Conservation (phyloP, 2,797 vertebrate species). For the Gallirallus australis region DNA sequence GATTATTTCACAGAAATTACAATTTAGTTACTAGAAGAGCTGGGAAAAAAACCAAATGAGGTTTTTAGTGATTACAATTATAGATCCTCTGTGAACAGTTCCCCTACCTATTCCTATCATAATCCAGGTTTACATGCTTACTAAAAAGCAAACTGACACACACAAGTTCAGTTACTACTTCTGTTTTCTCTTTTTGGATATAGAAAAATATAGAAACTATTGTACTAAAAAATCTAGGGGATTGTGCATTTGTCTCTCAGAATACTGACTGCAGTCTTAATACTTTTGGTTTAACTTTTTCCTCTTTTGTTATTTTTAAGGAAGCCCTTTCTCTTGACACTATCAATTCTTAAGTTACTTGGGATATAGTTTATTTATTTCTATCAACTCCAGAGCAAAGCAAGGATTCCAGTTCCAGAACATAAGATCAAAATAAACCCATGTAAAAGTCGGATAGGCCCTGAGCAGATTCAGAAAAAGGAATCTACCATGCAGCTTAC, state of each 20-base stretch:
- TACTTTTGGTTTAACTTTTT: neutral
- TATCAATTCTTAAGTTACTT: neutral
- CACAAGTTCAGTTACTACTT: neutral
- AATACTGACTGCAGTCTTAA: neutral
- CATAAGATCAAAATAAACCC: neutral
- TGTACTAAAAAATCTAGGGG: neutral
- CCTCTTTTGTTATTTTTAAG: neutral
- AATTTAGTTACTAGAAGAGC: neutral
- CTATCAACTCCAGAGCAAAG: neutral
- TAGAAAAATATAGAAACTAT: neutral
- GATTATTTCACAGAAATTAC: slow-evolving; percentile 19
- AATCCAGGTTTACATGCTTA: neutral
- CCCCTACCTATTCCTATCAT: neutral
- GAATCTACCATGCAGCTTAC: neutral
- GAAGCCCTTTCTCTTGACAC: neutral
- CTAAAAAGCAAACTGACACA: neutral
- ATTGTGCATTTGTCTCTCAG: neutral
- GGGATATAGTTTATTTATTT: neutral
- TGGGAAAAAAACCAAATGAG: neutral
- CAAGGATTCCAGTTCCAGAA: neutral
- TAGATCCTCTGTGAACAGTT: neutral
- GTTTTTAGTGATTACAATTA: neutral
- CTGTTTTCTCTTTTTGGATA: neutral
- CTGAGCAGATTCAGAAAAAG: neutral
- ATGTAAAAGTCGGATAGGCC: neutral